phyloP scores from a whole-genome alignment of 2,888 invertebrate species.

The Nematopogon swammerdamellus region DNA sequence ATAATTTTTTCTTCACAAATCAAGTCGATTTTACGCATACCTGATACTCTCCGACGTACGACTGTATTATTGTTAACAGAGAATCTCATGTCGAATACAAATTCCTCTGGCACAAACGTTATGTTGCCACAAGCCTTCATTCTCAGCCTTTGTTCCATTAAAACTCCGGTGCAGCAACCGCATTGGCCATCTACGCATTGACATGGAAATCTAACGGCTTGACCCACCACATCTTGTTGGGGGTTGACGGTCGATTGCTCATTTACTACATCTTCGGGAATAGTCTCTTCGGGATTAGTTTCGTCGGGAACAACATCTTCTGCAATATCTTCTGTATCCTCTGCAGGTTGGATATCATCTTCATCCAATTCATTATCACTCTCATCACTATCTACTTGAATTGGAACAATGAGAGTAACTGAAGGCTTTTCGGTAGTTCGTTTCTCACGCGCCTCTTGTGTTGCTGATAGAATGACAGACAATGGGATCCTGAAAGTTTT shows the following conservation, averaged over 20 bases:
- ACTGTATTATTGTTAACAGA: slow-evolving; percentile 70
- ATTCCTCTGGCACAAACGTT: slow-evolving; percentile 77
- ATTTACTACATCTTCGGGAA: slow-evolving; percentile 13
- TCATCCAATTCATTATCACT: slow-evolving; percentile 19
- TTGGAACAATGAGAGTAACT: slow-evolving; percentile 36
- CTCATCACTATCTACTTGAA: slow-evolving; percentile 32
- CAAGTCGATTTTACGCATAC: no score
- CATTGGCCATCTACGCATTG: slow-evolving; percentile 60
- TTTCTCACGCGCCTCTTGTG: background rate
- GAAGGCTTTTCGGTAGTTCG: slow-evolving; percentile 10
- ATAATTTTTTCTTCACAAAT: no score
- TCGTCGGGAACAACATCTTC: slow-evolving; percentile 11
- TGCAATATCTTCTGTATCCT: no score
- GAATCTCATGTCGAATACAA: slow-evolving; percentile 72
- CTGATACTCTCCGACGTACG: slow-evolving; percentile 70
- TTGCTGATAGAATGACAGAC: background rate
- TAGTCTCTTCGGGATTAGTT: slow-evolving; percentile 11
- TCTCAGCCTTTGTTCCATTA: slow-evolving; percentile 55
- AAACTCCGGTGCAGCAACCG: slow-evolving; percentile 65
- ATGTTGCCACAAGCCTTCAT: slow-evolving; percentile 78
- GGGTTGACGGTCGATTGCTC: slow-evolving; percentile 1
- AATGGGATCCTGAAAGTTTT: background rate
- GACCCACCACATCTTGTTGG: slow-evolving; percentile 28
- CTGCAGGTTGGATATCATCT: slow-evolving; percentile 16
- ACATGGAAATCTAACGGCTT: slow-evolving; percentile 59